phyloP scores from a whole-genome alignment of 1,140 invertebrate genomes.

The Battus philenor region DNA sequence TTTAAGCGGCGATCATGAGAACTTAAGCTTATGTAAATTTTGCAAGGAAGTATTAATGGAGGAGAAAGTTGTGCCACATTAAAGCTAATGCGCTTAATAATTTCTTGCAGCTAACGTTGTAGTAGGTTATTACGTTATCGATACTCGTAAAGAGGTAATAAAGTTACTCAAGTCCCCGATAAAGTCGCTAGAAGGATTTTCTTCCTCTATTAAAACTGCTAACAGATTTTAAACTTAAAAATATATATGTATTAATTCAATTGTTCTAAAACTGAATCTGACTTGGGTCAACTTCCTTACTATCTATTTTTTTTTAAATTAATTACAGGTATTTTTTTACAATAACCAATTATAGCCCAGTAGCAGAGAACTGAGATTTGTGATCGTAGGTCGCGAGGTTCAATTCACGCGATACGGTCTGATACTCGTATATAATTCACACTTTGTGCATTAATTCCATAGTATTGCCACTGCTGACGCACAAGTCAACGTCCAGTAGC shows the following conservation, averaged over 20 bases:
- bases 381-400: no score
- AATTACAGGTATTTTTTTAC: no score
- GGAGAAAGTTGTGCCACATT: slow-evolving; percentile 1
- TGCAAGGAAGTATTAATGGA: slow-evolving; percentile 9
- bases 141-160: slow-evolving; percentile 17
- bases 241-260: neutral
- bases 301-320: no score
- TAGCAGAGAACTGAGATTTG: no score
- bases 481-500: no score
- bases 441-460: no score
- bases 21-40: slow-evolving; percentile 6
- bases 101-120: slow-evolving; percentile 12
- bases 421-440: no score
- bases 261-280: neutral
- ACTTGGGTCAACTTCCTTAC: no score
- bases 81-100: slow-evolving; percentile 14
- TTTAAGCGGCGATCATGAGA: no score
- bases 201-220: slow-evolving; percentile 2
- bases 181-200: slow-evolving; percentile 14
- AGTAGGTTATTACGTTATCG: slow-evolving; percentile 16
- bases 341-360: no score
- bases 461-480: no score
- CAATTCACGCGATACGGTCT: no score
- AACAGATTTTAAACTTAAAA: neutral
- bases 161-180: slow-evolving; percentile 6